phyloP scores from a whole-genome alignment of 2,113 vertebrate genomes.

The Siniperca chuatsi region DNA sequence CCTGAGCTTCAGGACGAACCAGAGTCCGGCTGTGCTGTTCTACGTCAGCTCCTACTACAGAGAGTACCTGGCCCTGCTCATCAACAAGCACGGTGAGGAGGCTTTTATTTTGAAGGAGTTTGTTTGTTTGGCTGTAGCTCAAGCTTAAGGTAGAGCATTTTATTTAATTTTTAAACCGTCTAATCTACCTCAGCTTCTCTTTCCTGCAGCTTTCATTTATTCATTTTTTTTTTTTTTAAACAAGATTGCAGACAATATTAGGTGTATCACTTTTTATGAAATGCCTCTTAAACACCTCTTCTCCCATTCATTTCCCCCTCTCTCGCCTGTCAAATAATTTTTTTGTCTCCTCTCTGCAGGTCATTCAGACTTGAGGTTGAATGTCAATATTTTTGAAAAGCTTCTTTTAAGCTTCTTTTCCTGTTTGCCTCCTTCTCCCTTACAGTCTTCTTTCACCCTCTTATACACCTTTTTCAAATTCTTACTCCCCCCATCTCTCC shows the following conservation, averaged over 20 bases:
- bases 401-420: neutral
- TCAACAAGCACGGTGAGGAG: slow-evolving; percentile 91
- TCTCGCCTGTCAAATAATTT: neutral
- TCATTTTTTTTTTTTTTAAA: neutral
- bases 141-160: neutral
- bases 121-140: neutral
- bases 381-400: neutral
- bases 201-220: neutral
- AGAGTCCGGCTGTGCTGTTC: slow-evolving; percentile 88
- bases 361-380: neutral
- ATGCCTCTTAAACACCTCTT: neutral
- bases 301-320: neutral
- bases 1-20: slow-evolving; percentile 90
- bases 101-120: slow-evolving; percentile 29
- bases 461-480: neutral
- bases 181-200: neutral
- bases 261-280: neutral
- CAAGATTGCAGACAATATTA: neutral
- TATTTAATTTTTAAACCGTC: neutral
- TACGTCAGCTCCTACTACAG: slow-evolving; percentile 89
- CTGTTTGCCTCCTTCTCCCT: neutral
- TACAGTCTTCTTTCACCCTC: neutral
- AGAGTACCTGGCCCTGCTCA: slow-evolving; percentile 89
- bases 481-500: no score
- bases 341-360: neutral